phyloP scores from a whole-genome alignment of 1,140 invertebrate genomes.

The Tachypleus tridentatus region DNA sequence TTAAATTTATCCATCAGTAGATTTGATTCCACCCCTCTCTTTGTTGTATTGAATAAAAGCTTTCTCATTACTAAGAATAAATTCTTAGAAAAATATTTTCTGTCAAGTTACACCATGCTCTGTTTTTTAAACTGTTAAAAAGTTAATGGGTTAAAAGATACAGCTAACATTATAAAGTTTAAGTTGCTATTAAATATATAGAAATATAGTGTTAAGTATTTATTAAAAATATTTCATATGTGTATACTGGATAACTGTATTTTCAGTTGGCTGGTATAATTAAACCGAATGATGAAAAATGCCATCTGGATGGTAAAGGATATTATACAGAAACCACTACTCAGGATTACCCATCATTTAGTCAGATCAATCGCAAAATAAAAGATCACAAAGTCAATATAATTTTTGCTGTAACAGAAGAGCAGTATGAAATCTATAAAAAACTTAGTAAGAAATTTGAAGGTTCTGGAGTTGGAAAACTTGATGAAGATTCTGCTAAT shows the following conservation, averaged over 20 bases:
- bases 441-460: slow-evolving; percentile 62
- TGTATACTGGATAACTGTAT: not conserved
- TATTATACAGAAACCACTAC: slow-evolving; percentile 53
- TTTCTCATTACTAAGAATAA: too few relatives aligned
- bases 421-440: slow-evolving; percentile 69
- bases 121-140: too few relatives aligned
- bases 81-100: too few relatives aligned
- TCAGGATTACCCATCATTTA: slow-evolving; percentile 94
- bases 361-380: slow-evolving; percentile 61
- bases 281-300: slow-evolving; percentile 80
- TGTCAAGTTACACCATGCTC: too few relatives aligned
- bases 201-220: too few relatives aligned
- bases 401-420: slow-evolving; percentile 88
- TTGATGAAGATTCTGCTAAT: slow-evolving; percentile 81
- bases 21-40: too few relatives aligned
- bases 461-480: slow-evolving; percentile 60
- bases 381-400: slow-evolving; percentile 90
- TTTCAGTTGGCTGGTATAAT: slow-evolving; percentile 67
- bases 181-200: too few relatives aligned
- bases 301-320: slow-evolving; percentile 53
- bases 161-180: too few relatives aligned
- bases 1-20: too few relatives aligned
- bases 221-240: too few relatives aligned
- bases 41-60: too few relatives aligned
- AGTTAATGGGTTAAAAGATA: too few relatives aligned